Percentiles rank a stretch among this genome's conserved stretches.
Conservation (phyloP, 2,797 vertebrate genomes). For the Myiothlypis chrysogaster region DNA sequence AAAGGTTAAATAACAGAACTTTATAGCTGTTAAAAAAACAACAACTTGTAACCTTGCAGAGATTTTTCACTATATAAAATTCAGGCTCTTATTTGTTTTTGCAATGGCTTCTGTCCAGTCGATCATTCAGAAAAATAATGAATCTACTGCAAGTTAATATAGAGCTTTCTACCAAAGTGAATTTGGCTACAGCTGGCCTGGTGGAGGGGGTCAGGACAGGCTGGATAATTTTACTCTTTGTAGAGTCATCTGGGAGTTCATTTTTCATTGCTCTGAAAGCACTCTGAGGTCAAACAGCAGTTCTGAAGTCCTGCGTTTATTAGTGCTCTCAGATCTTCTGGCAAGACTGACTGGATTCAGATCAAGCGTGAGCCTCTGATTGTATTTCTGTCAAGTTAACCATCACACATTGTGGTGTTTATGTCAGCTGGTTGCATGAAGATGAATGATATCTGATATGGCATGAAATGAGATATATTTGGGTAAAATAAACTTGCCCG, state of each 20-base stretch:
- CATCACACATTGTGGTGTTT: background rate
- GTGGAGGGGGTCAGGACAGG: background rate
- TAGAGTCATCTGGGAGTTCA: background rate
- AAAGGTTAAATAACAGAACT: background rate
- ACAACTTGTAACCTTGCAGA: background rate
- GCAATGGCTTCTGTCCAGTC: background rate
- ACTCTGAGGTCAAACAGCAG: background rate
- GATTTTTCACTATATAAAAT: background rate
- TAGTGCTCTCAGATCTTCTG: background rate
- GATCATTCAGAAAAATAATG: constrained; percentile 14
- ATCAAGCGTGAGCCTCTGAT: background rate
- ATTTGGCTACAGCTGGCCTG: background rate
- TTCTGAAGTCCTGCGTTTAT: background rate
- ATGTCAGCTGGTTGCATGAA: background rate
- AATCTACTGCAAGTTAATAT: background rate
- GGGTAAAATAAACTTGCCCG: background rate
- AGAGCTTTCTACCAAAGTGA: background rate
- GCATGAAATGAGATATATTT: background rate
- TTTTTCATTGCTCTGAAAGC: background rate
- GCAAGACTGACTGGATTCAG: background rate
- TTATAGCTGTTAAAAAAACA: background rate
- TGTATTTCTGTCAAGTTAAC: constrained; percentile 23
- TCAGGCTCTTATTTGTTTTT: background rate
- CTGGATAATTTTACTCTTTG: background rate
- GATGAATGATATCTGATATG: background rate